Evolutionary conservation across 1,140 invertebrate genomes (phyloP), one percentile per base, ranked within the genome.

Genomic region (Cyrtorhinus lividipennis): DNA sequence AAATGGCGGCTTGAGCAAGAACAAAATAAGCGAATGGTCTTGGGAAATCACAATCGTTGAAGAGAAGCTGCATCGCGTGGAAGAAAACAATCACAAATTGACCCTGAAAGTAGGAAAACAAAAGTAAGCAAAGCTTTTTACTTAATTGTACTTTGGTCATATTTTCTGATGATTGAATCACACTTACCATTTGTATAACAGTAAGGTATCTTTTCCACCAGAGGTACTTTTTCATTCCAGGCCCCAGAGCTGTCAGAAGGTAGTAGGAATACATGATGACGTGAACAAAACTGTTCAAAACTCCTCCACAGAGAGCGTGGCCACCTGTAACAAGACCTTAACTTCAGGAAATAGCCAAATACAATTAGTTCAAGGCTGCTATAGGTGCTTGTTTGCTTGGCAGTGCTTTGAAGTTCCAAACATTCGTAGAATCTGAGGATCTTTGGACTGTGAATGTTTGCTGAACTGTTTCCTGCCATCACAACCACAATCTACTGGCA

Each of bases 121-220:
- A 38, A 38, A n/a, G n/a, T n/a, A n/a, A n/a, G n/a, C n/a, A n/a
- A n/a, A n/a, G n/a, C n/a, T n/a, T n/a, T n/a, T n/a, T n/a, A n/a
- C n/a, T 38, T 38, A 38, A 15, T 38, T 38, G 5, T 38, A 38
- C 15, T 38, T 5, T 15, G 15, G 30, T 38, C 5, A 38, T 38
- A 38, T 38, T 38, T 38, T 38, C 30, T n/a, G n/a, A 38, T 38
- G 30, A 38, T 5, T 8, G 15, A 38, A 38, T n/a, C n/a, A n/a
- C n/a, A 53, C 48, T 24, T 62, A 79, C 76, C 71, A 83, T 70
- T 69, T 92, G 90, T 24, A 93, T 74, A 59, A 87, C 85, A 0
- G 93, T 96, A 57, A 95, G 79, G 71, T 95, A 93, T 71, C 88
- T 92, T 73, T 96, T 96, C 90, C 91, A 96, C 90, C 90, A 94